These are phyloP conservation scores for Neodon shergylaensis DNA, from an alignment of 2,113 vertebrate genomes.

Conservation along the genomic window DNA sequence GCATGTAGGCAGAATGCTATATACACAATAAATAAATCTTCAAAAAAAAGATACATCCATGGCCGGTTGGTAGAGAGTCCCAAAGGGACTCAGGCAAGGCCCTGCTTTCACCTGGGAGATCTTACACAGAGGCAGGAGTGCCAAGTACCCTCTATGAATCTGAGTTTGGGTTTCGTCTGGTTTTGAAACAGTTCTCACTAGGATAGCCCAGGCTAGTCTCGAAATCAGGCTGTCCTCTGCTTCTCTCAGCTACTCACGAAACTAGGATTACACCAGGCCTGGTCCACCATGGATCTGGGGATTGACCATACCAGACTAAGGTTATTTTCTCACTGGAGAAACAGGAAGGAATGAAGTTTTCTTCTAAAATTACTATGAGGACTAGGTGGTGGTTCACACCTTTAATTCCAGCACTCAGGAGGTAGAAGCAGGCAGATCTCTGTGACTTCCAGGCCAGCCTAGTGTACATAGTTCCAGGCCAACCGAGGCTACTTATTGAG, in stretches of 20 bases:
- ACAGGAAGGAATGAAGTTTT: neutral
- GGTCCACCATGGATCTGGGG: neutral
- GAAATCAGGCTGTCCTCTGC: neutral
- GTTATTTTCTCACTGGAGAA: neutral
- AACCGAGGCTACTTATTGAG: neutral
- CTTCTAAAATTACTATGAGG: neutral
- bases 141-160: neutral
- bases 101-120: neutral
- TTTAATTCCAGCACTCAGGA: neutral
- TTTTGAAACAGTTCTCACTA: neutral
- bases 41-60: neutral
- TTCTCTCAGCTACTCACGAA: neutral
- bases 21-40: no score
- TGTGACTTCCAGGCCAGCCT: neutral
- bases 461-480: neutral
- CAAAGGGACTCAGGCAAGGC: neutral
- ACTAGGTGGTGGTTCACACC: neutral
- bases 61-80: neutral
- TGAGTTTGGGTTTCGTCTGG: neutral
- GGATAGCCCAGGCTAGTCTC: neutral
- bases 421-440: neutral
- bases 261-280: neutral
- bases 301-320: neutral
- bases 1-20: no score
- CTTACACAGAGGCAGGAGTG: neutral